These are phyloP conservation scores for Xiphophorus maculatus DNA, from an alignment of 2,113 vertebrate species.

Conservation along the genomic window DNA sequence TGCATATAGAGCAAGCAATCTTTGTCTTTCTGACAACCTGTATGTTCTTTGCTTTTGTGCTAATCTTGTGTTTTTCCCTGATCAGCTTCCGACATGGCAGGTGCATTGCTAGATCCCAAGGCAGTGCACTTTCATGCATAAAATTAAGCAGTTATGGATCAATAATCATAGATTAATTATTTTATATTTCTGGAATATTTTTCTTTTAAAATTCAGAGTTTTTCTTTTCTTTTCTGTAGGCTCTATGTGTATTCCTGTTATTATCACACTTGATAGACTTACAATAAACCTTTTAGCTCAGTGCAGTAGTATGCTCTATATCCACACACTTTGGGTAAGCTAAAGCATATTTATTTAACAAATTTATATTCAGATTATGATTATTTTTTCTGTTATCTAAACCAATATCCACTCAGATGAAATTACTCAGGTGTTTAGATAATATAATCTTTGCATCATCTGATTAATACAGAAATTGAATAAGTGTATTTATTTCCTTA, in stretches of 20 bases:
- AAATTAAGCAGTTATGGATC: neutral
- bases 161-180: neutral
- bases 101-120: conserved; percentile 1
- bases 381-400: neutral
- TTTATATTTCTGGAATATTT: neutral
- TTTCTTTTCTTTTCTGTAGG: neutral
- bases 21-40: neutral
- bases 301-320: neutral
- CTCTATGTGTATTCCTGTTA: neutral
- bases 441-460: neutral
- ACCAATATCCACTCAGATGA: neutral
- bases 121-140: neutral
- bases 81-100: neutral
- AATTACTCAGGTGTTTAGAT: neutral
- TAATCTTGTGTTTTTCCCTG: neutral
- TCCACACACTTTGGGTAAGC: neutral
- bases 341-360: neutral
- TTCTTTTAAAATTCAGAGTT: neutral
- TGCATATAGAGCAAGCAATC: conserved; percentile 1
- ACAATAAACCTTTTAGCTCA: neutral
- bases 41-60: conserved; percentile 2
- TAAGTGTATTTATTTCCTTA: neutral
- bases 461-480: neutral
- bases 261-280: neutral
- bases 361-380: neutral